Percentiles rank a stretch among this genome's conserved stretches.
Conservation (phyloP, 23 tunicate species). For the Styela plicata region DNA sequence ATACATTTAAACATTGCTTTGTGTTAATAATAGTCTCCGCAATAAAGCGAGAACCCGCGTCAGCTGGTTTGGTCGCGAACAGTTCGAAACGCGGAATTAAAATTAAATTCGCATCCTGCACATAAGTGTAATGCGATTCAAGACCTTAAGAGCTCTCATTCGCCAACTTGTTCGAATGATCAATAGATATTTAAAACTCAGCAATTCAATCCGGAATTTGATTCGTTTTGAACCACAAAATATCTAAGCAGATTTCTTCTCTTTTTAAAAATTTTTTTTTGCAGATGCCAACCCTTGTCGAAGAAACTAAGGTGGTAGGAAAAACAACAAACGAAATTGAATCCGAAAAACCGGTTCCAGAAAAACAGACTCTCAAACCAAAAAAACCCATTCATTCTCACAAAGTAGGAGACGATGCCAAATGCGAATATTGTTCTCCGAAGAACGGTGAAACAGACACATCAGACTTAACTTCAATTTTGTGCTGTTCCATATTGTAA, state of each 20-base stretch:
- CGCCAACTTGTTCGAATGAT: not conserved
- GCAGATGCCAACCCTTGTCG: not conserved
- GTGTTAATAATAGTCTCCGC: no score
- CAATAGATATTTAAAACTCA: not conserved
- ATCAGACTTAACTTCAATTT: not conserved
- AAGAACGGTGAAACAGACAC: not conserved
- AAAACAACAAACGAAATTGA: not conserved
- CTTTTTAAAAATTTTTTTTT: no score
- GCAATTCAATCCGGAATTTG: not conserved
- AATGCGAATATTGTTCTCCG: not conserved
- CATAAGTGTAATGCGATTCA: not conserved
- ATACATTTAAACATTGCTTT: no score
- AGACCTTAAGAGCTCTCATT: not conserved
- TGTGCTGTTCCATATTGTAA: not conserved
- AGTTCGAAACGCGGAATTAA: no score
- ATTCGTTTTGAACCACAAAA: not conserved
- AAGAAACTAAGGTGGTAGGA: not conserved
- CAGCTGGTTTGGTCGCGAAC: no score
- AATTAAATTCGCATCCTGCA: no score
- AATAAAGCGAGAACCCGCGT: no score
- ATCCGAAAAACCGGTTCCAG: not conserved
- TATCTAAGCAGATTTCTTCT: no score
- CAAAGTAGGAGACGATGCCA: not conserved
- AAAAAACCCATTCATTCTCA: not conserved
- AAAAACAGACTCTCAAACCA: not conserved